Evolutionary conservation across 53 echinoderm and acorn worm species (phyloP).

Genomic region (Echinarachnius parma): DNA sequence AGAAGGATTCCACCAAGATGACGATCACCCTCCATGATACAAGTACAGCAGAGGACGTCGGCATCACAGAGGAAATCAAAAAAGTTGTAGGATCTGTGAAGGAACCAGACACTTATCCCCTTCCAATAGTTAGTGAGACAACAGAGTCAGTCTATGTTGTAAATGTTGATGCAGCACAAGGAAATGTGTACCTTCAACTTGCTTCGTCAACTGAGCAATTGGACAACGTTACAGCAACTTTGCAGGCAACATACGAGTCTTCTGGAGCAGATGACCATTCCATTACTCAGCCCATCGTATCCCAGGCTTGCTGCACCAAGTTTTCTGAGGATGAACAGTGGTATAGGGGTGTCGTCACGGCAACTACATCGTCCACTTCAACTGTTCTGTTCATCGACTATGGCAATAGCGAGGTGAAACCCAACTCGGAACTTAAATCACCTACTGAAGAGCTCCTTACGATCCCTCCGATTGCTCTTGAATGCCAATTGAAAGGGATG

Average conservation of each 20-base stretch:
- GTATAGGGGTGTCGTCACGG: slow-evolving; percentile 77
- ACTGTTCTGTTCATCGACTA: slow-evolving; percentile 82
- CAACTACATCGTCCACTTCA: slow-evolving; percentile 35
- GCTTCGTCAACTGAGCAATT: slow-evolving; percentile 55
- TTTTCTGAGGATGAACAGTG: slow-evolving; percentile 82
- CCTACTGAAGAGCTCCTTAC: slow-evolving; percentile 58
- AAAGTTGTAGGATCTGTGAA: slow-evolving; percentile 46
- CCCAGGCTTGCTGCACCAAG: slow-evolving; percentile 69
- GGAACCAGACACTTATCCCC: slow-evolving; percentile 28
- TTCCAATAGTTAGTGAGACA: slow-evolving; percentile 13
- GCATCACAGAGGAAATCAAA: slow-evolving; percentile 52
- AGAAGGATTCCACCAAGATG: slow-evolving; percentile 50
- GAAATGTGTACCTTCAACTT: slow-evolving; percentile 66
- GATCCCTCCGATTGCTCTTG: slow-evolving; percentile 57
- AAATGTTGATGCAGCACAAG: slow-evolving; percentile 51
- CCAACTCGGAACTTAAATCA: slow-evolving; percentile 49
- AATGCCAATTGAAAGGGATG: slow-evolving; percentile 57
- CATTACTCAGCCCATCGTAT: slow-evolving; percentile 12
- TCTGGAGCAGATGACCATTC: slow-evolving; percentile 24
- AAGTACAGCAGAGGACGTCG: slow-evolving; percentile 55
- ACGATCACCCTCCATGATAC: slow-evolving; percentile 62
- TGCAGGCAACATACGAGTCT: slow-evolving; percentile 57
- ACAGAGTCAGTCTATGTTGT: slow-evolving; percentile 58
- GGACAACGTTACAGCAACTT: slow-evolving; percentile 50
- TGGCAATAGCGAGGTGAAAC: slow-evolving; percentile 75